Evolutionary conservation across 2,888 invertebrate genomes (phyloP).

Genomic region (Mellilla xanthometata): DNA sequence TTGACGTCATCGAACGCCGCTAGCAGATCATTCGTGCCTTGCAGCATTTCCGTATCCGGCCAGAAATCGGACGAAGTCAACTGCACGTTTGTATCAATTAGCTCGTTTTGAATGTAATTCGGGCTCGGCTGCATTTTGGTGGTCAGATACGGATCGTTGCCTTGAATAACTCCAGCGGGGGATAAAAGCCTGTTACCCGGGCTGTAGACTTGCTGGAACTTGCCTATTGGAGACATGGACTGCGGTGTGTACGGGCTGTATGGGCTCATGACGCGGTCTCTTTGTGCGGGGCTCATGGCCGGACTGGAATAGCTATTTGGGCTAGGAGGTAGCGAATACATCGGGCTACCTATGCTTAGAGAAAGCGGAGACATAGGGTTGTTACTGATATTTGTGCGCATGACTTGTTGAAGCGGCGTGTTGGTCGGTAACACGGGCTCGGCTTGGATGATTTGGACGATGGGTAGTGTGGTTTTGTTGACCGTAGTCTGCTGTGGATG

Average conservation of each 20-base stretch:
- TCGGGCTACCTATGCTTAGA: conserved; percentile 60
- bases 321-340: conserved; percentile 65
- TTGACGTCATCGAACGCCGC: conserved; percentile 73
- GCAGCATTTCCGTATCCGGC: conserved; percentile 64
- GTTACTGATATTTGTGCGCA: conserved; percentile 39
- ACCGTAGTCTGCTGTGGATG: conserved; percentile 33
- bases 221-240: conserved; percentile 63
- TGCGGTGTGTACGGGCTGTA: conserved; percentile 72
- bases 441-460: conserved; percentile 58
- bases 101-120: conserved; percentile 53
- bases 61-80: conserved; percentile 61
- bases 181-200: conserved; percentile 55
- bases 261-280: conserved; percentile 60
- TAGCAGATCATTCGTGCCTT: conserved; percentile 61
- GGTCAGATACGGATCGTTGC: conserved; percentile 66
- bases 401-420: conserved; percentile 38
- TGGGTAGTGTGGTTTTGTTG: conserved; percentile 54
- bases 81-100: conserved; percentile 54
- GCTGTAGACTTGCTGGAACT: conserved; percentile 57
- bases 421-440: conserved; percentile 30
- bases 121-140: conserved; percentile 73
- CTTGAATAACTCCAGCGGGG: conserved; percentile 54
- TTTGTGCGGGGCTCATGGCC: conserved; percentile 62
- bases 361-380: conserved; percentile 65
- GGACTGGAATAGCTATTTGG: conserved; percentile 64